Evolutionary conservation across 2,113 vertebrate genomes (phyloP).

Genomic region (Oryzias melastigma): DNA sequence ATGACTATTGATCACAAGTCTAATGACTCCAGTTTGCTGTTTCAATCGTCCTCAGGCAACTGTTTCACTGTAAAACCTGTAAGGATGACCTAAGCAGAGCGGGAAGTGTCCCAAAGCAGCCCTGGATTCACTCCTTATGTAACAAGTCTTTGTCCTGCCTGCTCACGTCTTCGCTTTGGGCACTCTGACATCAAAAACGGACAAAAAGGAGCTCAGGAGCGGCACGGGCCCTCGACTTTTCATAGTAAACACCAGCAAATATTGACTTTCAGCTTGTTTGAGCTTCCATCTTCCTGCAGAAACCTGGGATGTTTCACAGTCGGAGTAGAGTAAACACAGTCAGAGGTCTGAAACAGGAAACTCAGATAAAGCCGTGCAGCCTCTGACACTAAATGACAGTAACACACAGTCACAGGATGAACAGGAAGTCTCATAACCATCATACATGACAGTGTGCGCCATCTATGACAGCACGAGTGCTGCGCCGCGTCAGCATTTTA

Average conservation of each 20-base stretch:
- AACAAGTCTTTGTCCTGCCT: conserved; percentile 38
- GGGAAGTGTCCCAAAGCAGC: conserved; percentile 15
- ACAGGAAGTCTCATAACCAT: conserved; percentile 54
- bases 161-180: too few relatives aligned
- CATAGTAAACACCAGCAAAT: conserved; percentile 38
- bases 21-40: conserved; percentile 37
- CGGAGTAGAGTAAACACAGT: background rate
- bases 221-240: conserved; percentile 4
- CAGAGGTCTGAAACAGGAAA: conserved; percentile 38
- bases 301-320: background rate
- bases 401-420: conserved; percentile 23
- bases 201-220: conserved; percentile 1
- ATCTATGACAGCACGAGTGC: conserved; percentile 35
- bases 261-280: conserved; percentile 42
- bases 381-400: conserved; percentile 18
- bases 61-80: background rate
- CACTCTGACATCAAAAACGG: conserved; percentile 3
- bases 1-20: conserved; percentile 61
- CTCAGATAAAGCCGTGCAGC: conserved; percentile 40
- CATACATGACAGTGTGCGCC: conserved; percentile 34
- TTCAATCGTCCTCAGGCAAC: conserved; percentile 25
- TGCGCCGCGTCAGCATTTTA: conserved; percentile 48
- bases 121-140: conserved; percentile 25
- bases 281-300: conserved; percentile 3
- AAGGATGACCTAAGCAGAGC: conserved; percentile 1